phyloP scores from a whole-genome alignment of 2,888 invertebrate genomes.

The Micropterix aruncella region DNA sequence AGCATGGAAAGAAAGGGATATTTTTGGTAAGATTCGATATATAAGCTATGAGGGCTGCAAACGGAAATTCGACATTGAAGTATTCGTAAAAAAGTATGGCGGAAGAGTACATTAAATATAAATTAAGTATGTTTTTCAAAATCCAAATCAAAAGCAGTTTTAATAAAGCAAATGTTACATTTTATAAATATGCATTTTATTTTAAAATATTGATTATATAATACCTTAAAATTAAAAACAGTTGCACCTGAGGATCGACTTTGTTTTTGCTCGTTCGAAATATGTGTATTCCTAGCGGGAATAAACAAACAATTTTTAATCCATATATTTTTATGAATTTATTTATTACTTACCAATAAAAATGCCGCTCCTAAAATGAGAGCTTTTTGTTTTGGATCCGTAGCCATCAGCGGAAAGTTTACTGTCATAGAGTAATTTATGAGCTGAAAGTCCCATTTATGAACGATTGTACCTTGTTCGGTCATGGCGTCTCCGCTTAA shows the following conservation, averaged over 20 bases:
- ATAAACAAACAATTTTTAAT: neutral
- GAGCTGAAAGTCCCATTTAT: constrained; percentile 55
- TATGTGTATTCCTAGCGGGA: constrained; percentile 46
- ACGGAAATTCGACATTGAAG: constrained; percentile 69
- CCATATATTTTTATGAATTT: too few species aligned
- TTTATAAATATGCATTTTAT: too few species aligned
- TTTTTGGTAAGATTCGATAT: constrained; percentile 84
- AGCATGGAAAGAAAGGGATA: constrained; percentile 71
- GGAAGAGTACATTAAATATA: constrained; percentile 44
- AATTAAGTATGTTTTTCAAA: too few species aligned
- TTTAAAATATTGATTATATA: too few species aligned
- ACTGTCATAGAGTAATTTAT: constrained; percentile 61
- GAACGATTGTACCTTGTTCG: constrained; percentile 51
- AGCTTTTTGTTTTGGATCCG: constrained; percentile 65
- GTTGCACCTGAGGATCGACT: constrained; percentile 21
- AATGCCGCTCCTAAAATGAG: constrained; percentile 69
- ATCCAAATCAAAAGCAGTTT: too few species aligned
- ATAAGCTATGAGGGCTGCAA: constrained; percentile 88
- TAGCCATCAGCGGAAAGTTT: constrained; percentile 54
- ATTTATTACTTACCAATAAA: constrained; percentile 60
- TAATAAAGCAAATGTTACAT: too few species aligned
- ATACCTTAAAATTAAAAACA: too few species aligned
- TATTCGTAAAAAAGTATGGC: constrained; percentile 53
- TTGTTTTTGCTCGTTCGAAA: constrained; percentile 38
- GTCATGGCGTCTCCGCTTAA: constrained; percentile 41